These are phyloP conservation scores for Dinomys branickii DNA, from an alignment of 2,113 vertebrate genomes.

Conservation along the genomic window DNA sequence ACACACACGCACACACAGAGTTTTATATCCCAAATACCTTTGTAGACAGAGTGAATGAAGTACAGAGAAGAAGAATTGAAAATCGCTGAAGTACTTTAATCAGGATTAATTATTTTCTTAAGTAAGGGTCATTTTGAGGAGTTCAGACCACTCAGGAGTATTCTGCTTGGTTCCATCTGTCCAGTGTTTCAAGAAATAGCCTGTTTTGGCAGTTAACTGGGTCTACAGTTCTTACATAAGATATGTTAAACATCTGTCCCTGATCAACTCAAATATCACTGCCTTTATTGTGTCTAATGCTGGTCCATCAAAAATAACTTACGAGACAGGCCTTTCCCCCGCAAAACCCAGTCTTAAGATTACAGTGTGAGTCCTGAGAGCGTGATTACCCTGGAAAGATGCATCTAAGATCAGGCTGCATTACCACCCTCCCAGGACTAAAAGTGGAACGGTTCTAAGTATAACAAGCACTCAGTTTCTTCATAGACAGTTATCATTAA, in stretches of 20 bases:
- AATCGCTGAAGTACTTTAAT: slow-evolving; percentile 58
- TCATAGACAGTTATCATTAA: slow-evolving; percentile 7
- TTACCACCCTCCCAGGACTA: slow-evolving; percentile 24
- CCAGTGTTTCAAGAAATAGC: slow-evolving; percentile 59
- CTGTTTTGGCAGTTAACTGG: slow-evolving; percentile 63
- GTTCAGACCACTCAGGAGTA: slow-evolving; percentile 34
- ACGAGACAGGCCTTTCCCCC: background rate
- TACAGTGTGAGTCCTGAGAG: background rate
- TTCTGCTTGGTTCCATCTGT: slow-evolving; percentile 68
- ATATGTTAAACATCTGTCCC: slow-evolving; percentile 79
- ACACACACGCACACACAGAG: background rate
- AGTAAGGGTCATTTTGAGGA: slow-evolving; percentile 59
- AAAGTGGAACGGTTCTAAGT: background rate
- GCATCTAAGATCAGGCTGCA: background rate
- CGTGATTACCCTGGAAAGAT: background rate
- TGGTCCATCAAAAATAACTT: slow-evolving; percentile 53
- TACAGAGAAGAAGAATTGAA: slow-evolving; percentile 37
- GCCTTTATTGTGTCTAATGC: slow-evolving; percentile 62
- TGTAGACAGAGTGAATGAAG: slow-evolving; percentile 57
- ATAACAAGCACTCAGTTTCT: background rate
- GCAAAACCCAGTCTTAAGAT: background rate
- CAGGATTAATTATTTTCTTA: slow-evolving; percentile 55
- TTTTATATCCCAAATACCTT: slow-evolving; percentile 50
- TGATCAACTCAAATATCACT: slow-evolving; percentile 67
- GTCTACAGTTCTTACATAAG: slow-evolving; percentile 62